These are phyloP conservation scores for Cynoglossus semilaevis DNA, from an alignment of 2,113 vertebrate species.

Conservation along the genomic window DNA sequence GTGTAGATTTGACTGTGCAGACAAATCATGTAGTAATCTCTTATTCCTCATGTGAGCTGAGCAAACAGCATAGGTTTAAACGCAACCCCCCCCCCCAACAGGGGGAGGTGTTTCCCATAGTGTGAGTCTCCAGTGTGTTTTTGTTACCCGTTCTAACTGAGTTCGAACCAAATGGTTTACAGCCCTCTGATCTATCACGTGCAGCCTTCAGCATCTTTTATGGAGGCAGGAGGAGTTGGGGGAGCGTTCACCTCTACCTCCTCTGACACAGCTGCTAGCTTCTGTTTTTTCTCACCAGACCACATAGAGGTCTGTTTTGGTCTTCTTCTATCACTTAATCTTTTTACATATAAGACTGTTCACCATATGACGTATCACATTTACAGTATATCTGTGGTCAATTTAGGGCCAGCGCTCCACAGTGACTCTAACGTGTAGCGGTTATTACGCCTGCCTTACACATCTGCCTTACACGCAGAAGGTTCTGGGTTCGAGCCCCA, in stretches of 20 bases:
- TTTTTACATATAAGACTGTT: too few species aligned
- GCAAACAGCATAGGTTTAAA: slow-evolving; percentile 23
- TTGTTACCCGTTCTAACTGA: slow-evolving; percentile 66
- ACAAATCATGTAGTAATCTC: slow-evolving; percentile 54
- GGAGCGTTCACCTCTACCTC: slow-evolving; percentile 10
- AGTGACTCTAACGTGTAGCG: too few species aligned
- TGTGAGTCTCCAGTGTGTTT: slow-evolving; percentile 51
- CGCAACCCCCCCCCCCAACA: slow-evolving; percentile 67
- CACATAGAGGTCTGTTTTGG: slow-evolving; percentile 19
- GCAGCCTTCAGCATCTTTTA: slow-evolving; percentile 59
- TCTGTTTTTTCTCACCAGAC: slow-evolving; percentile 27
- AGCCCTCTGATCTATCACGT: slow-evolving; percentile 65
- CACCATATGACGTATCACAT: too few species aligned
- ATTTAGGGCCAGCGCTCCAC: too few species aligned
- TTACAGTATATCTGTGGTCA: too few species aligned
- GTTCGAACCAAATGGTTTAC: slow-evolving; percentile 63
- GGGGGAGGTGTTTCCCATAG: slow-evolving; percentile 79
- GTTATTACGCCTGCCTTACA: too few species aligned
- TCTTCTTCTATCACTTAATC: too few species aligned
- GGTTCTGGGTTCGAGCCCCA: too few species aligned
- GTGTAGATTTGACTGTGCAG: slow-evolving; percentile 30
- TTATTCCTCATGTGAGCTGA: slow-evolving; percentile 29
- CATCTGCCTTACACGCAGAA: too few species aligned
- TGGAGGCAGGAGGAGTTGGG: slow-evolving; percentile 15
- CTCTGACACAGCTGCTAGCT: slow-evolving; percentile 26